These are phyloP conservation scores for Helostoma temminkii DNA, from an alignment of 2,797 vertebrate genomes.

Conservation along the genomic window DNA sequence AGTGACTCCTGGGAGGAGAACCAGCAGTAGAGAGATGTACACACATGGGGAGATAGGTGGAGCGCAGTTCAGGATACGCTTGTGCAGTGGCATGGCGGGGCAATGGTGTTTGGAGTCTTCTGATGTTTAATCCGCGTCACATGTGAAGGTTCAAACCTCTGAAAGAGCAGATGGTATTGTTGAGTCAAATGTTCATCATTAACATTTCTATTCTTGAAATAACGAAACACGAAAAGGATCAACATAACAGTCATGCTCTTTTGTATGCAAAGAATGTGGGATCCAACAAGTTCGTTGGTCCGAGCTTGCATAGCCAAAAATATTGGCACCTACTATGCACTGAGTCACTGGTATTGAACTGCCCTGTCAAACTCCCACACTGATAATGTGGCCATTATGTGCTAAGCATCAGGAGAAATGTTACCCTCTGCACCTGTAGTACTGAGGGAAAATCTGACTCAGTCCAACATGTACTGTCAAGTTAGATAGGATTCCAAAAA, in stretches of 20 bases:
- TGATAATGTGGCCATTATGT: slow-evolving; percentile 61
- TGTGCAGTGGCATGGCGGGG: slow-evolving; percentile 70
- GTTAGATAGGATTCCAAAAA: slow-evolving; percentile 62
- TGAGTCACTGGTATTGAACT: slow-evolving; percentile 75
- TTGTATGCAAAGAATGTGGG: slow-evolving; percentile 65
- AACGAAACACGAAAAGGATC: slow-evolving; percentile 20
- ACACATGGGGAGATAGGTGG: slow-evolving; percentile 57
- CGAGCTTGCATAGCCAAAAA: slow-evolving; percentile 57
- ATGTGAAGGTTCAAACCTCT: slow-evolving; percentile 49
- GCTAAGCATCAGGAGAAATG: slow-evolving; percentile 50
- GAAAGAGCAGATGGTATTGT: slow-evolving; percentile 37
- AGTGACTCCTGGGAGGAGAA: slow-evolving; percentile 78
- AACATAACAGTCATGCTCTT: slow-evolving; percentile 40
- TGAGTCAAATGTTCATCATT: slow-evolving; percentile 13
- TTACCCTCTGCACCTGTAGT: slow-evolving; percentile 65
- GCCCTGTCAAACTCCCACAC: slow-evolving; percentile 68
- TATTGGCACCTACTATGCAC: slow-evolving; percentile 68
- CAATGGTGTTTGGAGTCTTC: slow-evolving; percentile 35
- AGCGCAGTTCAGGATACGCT: slow-evolving; percentile 50
- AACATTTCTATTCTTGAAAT: slow-evolving; percentile 20
- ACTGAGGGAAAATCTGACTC: slow-evolving; percentile 65
- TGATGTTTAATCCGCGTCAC: slow-evolving; percentile 38
- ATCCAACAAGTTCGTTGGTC: slow-evolving; percentile 49
- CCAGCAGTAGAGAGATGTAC: slow-evolving; percentile 72
- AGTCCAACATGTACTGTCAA: slow-evolving; percentile 49